Conservation (phyloP, 30 jellyfish, hydroid and myxozoan genomes). For the Aurelia sp. region DNA sequence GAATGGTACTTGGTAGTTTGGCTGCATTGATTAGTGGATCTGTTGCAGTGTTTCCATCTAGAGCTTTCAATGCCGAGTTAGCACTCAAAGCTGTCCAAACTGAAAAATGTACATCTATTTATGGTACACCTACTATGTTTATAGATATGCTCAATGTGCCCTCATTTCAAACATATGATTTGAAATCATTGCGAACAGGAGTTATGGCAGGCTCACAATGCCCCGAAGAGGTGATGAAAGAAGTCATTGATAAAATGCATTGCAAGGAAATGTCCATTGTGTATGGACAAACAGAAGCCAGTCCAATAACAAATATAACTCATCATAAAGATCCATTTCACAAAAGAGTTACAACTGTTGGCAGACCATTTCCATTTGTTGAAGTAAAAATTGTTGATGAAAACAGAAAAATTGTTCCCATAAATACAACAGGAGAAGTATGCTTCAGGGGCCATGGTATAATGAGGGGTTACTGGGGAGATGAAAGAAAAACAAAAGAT, state of each 20-base stretch:
- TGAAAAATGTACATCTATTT: constrained; percentile 91
- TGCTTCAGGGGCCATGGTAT: constrained; percentile 91
- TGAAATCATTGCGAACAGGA: constrained; percentile 79
- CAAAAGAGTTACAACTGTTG: constrained; percentile 79
- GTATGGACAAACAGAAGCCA: constrained; percentile 95
- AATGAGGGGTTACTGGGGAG: constrained; percentile 94
- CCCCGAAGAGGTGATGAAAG: constrained; percentile 95
- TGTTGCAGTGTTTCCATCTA: constrained; percentile 85
- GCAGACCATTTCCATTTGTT: constrained; percentile 79
- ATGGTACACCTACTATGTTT: constrained; percentile 99
- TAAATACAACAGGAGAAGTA: constrained; percentile 78
- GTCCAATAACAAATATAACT: constrained; percentile 82
- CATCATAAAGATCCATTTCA: constrained; percentile 64
- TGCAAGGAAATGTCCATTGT: constrained; percentile 90
- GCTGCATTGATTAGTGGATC: constrained; percentile 78
- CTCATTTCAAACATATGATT: constrained; percentile 53
- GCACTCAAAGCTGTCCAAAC: constrained; percentile 74
- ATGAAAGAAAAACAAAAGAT: constrained; percentile 74
- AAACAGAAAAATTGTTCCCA: constrained; percentile 78
- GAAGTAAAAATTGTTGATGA: constrained; percentile 87
- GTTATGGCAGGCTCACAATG: constrained; percentile 98
- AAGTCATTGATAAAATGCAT: constrained; percentile 77
- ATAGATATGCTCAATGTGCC: constrained; percentile 90
- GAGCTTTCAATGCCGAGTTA: constrained; percentile 76
- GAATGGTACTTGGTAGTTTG: constrained; percentile 95